Conservation (phyloP, 2,888 invertebrate genomes). For the Orthosia gracilis region DNA sequence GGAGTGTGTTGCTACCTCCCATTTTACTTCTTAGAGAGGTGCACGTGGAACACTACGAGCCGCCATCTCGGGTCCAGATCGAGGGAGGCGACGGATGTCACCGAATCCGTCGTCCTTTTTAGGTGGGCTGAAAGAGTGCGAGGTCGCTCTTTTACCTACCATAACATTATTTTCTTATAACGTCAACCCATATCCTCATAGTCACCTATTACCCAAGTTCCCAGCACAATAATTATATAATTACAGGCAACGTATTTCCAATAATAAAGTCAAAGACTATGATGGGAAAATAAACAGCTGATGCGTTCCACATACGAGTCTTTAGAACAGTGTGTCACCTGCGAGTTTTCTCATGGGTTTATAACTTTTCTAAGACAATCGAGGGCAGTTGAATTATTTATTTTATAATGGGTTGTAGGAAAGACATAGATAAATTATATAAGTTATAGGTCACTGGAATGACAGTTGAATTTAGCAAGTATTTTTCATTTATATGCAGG, state of each 20-base stretch:
- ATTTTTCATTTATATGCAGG: no score
- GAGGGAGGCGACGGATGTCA: no score
- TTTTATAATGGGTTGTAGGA: slow-evolving; percentile 26
- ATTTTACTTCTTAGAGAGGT: no score
- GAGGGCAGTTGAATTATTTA: slow-evolving; percentile 30
- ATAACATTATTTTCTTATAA: neutral
- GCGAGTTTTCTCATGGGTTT: slow-evolving; percentile 40
- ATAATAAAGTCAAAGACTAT: slow-evolving; percentile 36
- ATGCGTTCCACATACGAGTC: slow-evolving; percentile 29
- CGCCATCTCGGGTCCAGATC: no score
- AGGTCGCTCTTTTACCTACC: no score
- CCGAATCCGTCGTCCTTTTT: no score
- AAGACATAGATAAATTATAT: neutral
- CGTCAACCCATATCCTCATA: neutral
- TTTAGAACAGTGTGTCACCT: slow-evolving; percentile 34
- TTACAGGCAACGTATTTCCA: slow-evolving; percentile 33
- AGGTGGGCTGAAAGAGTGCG: no score
- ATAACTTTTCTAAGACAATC: slow-evolving; percentile 30
- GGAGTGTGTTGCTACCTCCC: no score
- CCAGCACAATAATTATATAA: slow-evolving; percentile 33
- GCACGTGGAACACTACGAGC: no score
- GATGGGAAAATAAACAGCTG: slow-evolving; percentile 56
- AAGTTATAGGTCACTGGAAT: slow-evolving; percentile 8
- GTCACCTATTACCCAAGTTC: slow-evolving; percentile 18
- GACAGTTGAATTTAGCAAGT: neutral